Evolutionary conservation across 2,888 invertebrate species (phyloP), one percentile per base, ranked within the genome.

Genomic region (Nemotelus nigrinus): DNA sequence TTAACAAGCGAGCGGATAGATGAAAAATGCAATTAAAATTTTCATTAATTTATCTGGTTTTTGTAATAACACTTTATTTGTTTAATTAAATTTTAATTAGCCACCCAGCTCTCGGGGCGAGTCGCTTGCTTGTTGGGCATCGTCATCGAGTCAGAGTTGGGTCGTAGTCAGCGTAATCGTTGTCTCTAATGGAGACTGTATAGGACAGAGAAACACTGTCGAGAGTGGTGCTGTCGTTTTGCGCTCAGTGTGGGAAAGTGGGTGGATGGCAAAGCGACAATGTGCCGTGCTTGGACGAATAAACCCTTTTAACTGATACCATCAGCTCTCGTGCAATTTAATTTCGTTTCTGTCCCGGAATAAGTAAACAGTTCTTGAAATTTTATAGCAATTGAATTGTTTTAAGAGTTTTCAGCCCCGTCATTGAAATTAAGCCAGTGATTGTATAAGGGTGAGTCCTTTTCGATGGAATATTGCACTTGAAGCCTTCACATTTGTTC

Each of bases 31-130:
- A 82, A 82, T 82, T 82, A 82, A 82, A 82, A 82, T 82, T 82
- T 82, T 82, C 82, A 82, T 82, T 82, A 82, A 82, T 82, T 82
- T 82, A 82, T 82, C 81, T 81, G 82, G 81, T 82, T 82, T 82
- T 82, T 82, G 82, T 82, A 81, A 82, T 81, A 81, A 81, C 82
- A 81, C 82, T 82, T 82, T 82, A 82, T 82, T 82, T 82, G 81
- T 82, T 82, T 82, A 82, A 82, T 82, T 82, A 82, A 82, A 82
- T 81, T 82, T 82, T 82, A 82, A 82, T 82, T 82, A 82, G 82
- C 81, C 81, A 78, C 78, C 64, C 60, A 48, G 65, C 48, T 57
- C 57, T 41, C 10, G 50, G 45, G 68, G 41, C 39, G 6, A 41
- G 3, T 63, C 39, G 50, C 50, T 68, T 68, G 50, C 68, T 48